These are phyloP conservation scores for Callipepla squamata DNA, from an alignment of 2,113 vertebrate genomes.

Conservation along the genomic window DNA sequence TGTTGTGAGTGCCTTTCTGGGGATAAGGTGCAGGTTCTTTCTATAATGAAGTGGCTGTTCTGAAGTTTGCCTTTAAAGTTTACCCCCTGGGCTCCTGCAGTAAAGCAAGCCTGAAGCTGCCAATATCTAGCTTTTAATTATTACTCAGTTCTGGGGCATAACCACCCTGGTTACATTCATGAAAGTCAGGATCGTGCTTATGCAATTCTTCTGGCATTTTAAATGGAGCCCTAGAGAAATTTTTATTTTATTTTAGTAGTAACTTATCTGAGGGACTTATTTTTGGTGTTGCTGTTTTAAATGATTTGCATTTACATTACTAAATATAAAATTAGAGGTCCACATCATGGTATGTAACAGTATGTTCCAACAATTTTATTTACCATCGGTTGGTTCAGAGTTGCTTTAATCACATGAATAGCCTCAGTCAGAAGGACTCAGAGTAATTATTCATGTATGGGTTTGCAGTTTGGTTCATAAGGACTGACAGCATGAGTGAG, in stretches of 20 bases:
- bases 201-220: slow-evolving; percentile 38
- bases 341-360: neutral
- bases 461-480: neutral
- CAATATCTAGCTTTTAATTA: slow-evolving; percentile 67
- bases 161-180: slow-evolving; percentile 55
- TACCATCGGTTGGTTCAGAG: neutral
- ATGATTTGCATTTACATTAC: slow-evolving; percentile 9
- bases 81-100: slow-evolving; percentile 39
- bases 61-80: slow-evolving; percentile 50
- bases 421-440: neutral
- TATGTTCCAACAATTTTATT: neutral
- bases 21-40: neutral
- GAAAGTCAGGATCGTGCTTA: slow-evolving; percentile 9
- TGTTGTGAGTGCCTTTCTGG: neutral
- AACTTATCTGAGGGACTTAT: neutral
- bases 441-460: slow-evolving; percentile 7
- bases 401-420: slow-evolving; percentile 21
- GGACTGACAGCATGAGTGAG: neutral
- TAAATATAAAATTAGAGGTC: slow-evolving; percentile 5
- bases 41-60: slow-evolving; percentile 38
- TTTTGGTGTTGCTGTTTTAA: neutral
- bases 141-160: slow-evolving; percentile 56
- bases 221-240: slow-evolving; percentile 35
- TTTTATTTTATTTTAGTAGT: slow-evolving; percentile 35
- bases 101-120: slow-evolving; percentile 64